phyloP scores from a whole-genome alignment of 2,888 invertebrate genomes.

The Tipula helvola region DNA sequence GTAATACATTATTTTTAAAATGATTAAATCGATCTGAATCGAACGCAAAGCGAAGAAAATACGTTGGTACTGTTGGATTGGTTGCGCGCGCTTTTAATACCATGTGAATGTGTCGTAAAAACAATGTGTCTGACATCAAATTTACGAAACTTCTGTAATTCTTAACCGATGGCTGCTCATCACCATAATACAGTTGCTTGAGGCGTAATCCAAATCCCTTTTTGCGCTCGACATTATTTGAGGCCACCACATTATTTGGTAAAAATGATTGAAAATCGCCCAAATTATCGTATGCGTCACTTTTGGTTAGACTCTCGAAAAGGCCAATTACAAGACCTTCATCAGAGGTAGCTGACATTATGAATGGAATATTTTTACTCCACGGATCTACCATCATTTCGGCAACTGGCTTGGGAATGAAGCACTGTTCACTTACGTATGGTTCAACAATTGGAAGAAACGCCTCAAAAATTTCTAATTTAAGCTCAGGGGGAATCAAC shows the following conservation, averaged over 20 bases:
- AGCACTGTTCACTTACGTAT: slow-evolving; percentile 17
- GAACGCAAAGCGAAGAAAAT: slow-evolving; percentile 31
- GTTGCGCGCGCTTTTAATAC: slow-evolving; percentile 23
- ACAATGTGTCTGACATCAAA: slow-evolving; percentile 26
- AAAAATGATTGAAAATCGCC: not conserved
- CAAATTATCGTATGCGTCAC: not conserved
- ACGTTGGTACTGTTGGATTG: slow-evolving; percentile 26
- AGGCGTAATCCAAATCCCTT: not conserved
- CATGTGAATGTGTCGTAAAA: slow-evolving; percentile 32
- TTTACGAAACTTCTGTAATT: slow-evolving; percentile 14
- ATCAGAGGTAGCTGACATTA: slow-evolving; percentile 32
- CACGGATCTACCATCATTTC: slow-evolving; percentile 24
- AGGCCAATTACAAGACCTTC: slow-evolving; percentile 24
- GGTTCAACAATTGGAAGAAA: slow-evolving; percentile 28
- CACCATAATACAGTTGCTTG: not conserved
- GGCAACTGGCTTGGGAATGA: slow-evolving; percentile 27
- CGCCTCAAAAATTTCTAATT: not conserved
- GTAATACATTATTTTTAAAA: not conserved
- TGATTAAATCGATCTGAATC: slow-evolving; percentile 23
- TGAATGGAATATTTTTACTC: slow-evolving; percentile 24
- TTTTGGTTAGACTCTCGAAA: not conserved
- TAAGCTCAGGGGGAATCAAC: slow-evolving; percentile 24
- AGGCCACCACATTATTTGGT: not conserved
- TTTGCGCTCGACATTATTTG: not conserved
- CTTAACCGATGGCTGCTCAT: not conserved